Evolutionary conservation across 2,888 invertebrate genomes (phyloP).

Genomic region (Lasioglossum oenotherae): DNA sequence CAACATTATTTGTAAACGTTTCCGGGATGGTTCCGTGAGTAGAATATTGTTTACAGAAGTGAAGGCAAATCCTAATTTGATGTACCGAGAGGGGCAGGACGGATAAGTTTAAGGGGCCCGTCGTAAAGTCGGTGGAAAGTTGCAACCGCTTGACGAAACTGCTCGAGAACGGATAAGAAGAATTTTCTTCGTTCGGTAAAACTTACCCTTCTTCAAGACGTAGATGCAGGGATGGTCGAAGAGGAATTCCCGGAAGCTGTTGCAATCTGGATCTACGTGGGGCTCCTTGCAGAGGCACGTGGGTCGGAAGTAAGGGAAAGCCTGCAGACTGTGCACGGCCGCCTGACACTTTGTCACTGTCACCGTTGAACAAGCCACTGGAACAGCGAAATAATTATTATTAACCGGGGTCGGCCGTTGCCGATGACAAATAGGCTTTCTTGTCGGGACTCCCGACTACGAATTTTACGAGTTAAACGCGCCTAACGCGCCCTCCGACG

Average conservation of each 20-base stretch:
- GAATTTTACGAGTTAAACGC: constrained; percentile 3
- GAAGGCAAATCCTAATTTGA: background rate
- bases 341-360: constrained; percentile 97
- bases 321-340: constrained; percentile 94
- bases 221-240: constrained; percentile 97
- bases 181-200: background rate
- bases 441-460: constrained; percentile 28
- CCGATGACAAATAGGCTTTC: constrained; percentile 46
- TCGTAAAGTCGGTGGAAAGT: background rate
- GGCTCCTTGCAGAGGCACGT: constrained; percentile 97
- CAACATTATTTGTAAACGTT: background rate
- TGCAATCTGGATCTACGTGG: constrained; percentile 95
- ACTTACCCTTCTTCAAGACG: constrained; percentile 94
- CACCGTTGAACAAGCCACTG: constrained; percentile 97
- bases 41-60: background rate
- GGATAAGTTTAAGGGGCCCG: background rate
- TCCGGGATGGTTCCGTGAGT: background rate
- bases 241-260: constrained; percentile 96
- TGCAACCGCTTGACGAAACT: background rate
- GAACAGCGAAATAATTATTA: constrained; percentile 84
- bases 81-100: background rate
- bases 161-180: background rate
- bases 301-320: constrained; percentile 96
- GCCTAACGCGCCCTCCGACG: background rate
- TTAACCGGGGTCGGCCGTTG: constrained; percentile 43